Evolutionary conservation across 2,888 invertebrate species (phyloP), one percentile per base, ranked within the genome.

Genomic region (Archaeoteleia sp.): DNA sequence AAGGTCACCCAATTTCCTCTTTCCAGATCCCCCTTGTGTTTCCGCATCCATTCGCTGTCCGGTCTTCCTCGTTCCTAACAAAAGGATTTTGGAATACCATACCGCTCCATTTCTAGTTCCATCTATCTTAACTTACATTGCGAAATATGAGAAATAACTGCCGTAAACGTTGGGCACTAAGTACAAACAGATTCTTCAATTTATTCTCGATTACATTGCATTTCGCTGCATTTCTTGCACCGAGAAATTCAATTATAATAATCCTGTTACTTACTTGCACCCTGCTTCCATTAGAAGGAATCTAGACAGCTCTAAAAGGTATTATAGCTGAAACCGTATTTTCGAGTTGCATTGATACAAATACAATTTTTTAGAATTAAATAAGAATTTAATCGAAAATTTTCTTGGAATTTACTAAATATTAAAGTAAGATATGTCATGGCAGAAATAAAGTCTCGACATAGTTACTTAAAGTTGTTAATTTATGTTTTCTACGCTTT

Each of bases 1-100:
- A 66, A 60, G 60, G 60, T 39, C 58, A 66, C 40, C 66, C 66
- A 66, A 66, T 66, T 66, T 66, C 48, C 54, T 66, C 25, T 58
- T 65, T 30, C 29, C 35, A 35, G 53, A 58, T 66, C 58, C 8
- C 9, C 29, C 48, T 48, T 48, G 43, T 60, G 53, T 66, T 60
- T 66, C 39, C 48, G 43, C 43, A 42, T 49, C 43, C 55, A 25
- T 48, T 57, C 51, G 51, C 30, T 46, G 58, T 53, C 65, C 65
- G 40, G 23, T 14, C 29, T 30, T 43, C 39, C 35, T 10, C 7
- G 3, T 23, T 23, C 23, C 63, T 37, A 29, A 42, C 53, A 55
- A 54, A 48, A 45, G 53, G 53, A 51, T 53, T 54, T 48, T 29
- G 42, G 13, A 53, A 54, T 53, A 58, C 39, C 37, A 35, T 40